Conservation (phyloP, 2,113 vertebrate genomes). For the Stegastes partitus region DNA sequence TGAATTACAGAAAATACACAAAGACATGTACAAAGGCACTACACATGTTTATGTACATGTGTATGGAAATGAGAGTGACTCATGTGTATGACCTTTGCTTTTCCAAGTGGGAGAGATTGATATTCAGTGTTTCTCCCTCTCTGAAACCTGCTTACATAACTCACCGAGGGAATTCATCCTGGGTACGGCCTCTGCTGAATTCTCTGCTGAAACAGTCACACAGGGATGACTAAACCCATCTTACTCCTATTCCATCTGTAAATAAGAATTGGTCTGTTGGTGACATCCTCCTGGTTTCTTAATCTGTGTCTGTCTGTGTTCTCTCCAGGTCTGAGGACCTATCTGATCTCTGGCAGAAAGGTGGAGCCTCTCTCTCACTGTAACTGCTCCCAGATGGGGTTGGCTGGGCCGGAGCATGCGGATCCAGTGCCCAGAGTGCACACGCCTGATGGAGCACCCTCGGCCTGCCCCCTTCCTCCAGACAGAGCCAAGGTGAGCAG, state of each 20-base stretch:
- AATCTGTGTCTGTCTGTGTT: conserved; percentile 27
- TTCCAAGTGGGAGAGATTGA: conserved; percentile 35
- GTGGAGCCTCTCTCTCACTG: conserved; percentile 87
- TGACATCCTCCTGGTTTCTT: conserved; percentile 16
- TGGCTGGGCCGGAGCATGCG: conserved; percentile 81
- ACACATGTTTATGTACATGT: background rate
- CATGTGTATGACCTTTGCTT: conserved; percentile 38
- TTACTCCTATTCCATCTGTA: conserved; percentile 3
- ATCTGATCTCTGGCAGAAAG: conserved; percentile 93
- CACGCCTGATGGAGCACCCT: conserved; percentile 78
- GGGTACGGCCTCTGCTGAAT: conserved; percentile 43
- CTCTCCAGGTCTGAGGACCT: conserved; percentile 92
- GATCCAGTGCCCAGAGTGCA: conserved; percentile 64
- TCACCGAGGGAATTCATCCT: conserved; percentile 27
- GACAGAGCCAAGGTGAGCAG: conserved; percentile 72
- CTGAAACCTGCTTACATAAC: conserved; percentile 34
- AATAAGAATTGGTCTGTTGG: conserved; percentile 13
- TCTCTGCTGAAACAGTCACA: conserved; percentile 26
- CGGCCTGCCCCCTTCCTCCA: conserved; percentile 63
- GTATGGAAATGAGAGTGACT: conserved; percentile 30
- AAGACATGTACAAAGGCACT: conserved; percentile 1
- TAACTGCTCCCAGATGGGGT: conserved; percentile 87
- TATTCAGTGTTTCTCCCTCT: conserved; percentile 37
- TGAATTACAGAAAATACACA: background rate
- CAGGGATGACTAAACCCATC: conserved; percentile 21